Conservation (phyloP, 1,140 invertebrate genomes). For the Argopecten irradians region DNA sequence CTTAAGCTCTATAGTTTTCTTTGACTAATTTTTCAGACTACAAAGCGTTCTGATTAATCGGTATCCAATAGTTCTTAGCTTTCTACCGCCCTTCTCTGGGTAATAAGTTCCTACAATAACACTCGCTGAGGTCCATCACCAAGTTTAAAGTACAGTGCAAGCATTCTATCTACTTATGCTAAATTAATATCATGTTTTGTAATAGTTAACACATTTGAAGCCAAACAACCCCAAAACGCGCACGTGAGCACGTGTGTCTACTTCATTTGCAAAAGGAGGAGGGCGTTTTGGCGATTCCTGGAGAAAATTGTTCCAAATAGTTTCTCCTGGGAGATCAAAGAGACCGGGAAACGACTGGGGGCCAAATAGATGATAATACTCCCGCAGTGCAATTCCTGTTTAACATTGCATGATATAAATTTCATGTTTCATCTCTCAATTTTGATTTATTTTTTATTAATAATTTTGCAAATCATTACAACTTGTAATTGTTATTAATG, state of each 20-base stretch:
- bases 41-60: neutral
- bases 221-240: slow-evolving; percentile 6
- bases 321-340: slow-evolving; percentile 2
- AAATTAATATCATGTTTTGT: slow-evolving; percentile 23
- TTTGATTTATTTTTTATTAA: slow-evolving; percentile 24
- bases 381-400: neutral
- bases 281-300: slow-evolving; percentile 13
- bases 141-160: slow-evolving; percentile 9
- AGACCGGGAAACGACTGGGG: neutral
- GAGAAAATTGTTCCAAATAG: slow-evolving; percentile 8
- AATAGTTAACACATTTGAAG: slow-evolving; percentile 23
- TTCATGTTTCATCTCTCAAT: slow-evolving; percentile 15
- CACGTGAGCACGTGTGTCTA: slow-evolving; percentile 12
- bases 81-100: slow-evolving; percentile 6
- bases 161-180: neutral
- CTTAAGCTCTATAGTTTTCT: slow-evolving; percentile 9
- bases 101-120: slow-evolving; percentile 12
- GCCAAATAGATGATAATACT: neutral
- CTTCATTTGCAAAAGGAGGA: neutral
- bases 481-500: neutral
- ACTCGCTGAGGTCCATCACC: neutral
- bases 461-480: neutral
- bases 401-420: neutral
- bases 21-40: slow-evolving; percentile 23
- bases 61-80: neutral